Conservation (phyloP, 2,888 invertebrate species). For the Athripsodes cinereus region DNA sequence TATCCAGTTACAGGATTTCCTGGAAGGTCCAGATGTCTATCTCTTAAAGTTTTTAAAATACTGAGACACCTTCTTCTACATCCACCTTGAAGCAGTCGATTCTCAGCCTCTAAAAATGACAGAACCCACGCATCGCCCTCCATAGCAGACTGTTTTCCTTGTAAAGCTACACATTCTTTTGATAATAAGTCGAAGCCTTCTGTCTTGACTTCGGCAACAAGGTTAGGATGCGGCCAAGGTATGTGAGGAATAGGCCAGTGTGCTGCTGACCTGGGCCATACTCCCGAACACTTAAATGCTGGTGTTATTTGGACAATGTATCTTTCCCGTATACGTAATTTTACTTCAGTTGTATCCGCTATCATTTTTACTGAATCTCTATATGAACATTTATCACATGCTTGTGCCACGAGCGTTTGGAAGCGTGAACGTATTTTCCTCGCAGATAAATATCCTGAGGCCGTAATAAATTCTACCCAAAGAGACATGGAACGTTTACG, state of each 20-base stretch:
- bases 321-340: slow-evolving; percentile 79
- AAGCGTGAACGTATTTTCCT: slow-evolving; percentile 90
- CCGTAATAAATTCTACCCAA: slow-evolving; percentile 97
- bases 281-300: slow-evolving; percentile 87
- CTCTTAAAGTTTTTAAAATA: slow-evolving; percentile 82
- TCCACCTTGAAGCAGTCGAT: slow-evolving; percentile 77
- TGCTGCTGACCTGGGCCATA: slow-evolving; percentile 91
- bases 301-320: slow-evolving; percentile 92
- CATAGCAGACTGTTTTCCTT: slow-evolving; percentile 82
- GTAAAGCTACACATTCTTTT: slow-evolving; percentile 74
- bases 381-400: slow-evolving; percentile 89
- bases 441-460: slow-evolving; percentile 89
- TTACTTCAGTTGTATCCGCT: slow-evolving; percentile 89
- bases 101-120: slow-evolving; percentile 86
- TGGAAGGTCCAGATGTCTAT: slow-evolving; percentile 81
- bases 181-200: slow-evolving; percentile 92
- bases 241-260: slow-evolving; percentile 90
- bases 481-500: slow-evolving; percentile 94
- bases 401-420: slow-evolving; percentile 81
- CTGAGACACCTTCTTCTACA: slow-evolving; percentile 81
- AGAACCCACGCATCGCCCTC: slow-evolving; percentile 96
- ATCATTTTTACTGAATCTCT: slow-evolving; percentile 91
- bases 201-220: slow-evolving; percentile 87
- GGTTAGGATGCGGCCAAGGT: slow-evolving; percentile 88
- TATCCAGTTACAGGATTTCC: slow-evolving; percentile 87